phyloP scores from a whole-genome alignment of 2,113 vertebrate species.

The Dinomys branickii region DNA sequence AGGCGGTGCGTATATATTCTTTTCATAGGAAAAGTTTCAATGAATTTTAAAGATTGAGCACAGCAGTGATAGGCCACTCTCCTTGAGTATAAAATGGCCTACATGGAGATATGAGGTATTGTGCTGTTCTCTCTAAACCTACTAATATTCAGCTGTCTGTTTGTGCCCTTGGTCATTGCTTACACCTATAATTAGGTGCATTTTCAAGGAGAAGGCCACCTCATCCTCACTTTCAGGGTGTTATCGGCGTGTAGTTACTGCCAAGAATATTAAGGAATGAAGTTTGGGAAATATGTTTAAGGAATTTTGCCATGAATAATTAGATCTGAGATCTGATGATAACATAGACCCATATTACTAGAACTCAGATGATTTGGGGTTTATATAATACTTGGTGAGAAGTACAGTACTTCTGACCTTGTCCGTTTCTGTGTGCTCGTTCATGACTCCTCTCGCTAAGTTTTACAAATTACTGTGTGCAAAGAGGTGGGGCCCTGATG shows the following conservation, averaged over 20 bases:
- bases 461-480: background rate
- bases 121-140: background rate
- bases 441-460: background rate
- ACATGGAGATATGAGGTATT: background rate
- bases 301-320: background rate
- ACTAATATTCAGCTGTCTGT: background rate
- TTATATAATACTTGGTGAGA: background rate
- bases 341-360: background rate
- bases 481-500: background rate
- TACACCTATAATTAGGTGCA: background rate
- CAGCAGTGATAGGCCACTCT: too few species aligned
- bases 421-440: background rate
- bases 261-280: background rate
- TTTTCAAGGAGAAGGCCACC: background rate
- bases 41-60: background rate
- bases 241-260: background rate
- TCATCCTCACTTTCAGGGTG: background rate
- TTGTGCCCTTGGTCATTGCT: background rate
- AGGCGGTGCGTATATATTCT: background rate
- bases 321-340: background rate
- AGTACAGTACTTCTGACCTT: too few species aligned
- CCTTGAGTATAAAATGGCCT: background rate
- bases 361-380: background rate
- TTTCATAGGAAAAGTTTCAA: background rate
- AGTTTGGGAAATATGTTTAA: background rate